phyloP scores from a whole-genome alignment of 1,140 invertebrate genomes.

The Microplitis mediator region DNA sequence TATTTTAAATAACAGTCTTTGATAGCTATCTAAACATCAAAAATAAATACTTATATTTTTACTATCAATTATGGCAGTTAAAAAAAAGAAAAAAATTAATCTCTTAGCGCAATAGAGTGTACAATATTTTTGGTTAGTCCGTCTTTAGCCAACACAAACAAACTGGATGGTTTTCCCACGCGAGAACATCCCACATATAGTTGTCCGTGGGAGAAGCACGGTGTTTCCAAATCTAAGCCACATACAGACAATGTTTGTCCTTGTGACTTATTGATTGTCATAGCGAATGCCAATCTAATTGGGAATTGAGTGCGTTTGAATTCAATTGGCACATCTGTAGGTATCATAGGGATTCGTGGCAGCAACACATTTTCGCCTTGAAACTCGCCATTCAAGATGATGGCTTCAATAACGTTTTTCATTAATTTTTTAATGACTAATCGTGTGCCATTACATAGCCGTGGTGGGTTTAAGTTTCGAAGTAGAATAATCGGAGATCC shows the following conservation, averaged over 20 bases:
- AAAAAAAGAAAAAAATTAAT: too few species aligned
- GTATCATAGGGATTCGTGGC: conserved; percentile 42
- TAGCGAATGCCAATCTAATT: conserved; percentile 58
- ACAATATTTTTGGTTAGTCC: not conserved
- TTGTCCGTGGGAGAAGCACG: conserved; percentile 42
- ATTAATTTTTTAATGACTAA: conserved; percentile 38
- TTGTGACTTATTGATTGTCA: conserved; percentile 65
- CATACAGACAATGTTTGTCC: conserved; percentile 52
- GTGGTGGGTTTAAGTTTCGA: conserved; percentile 36
- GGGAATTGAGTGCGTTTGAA: conserved; percentile 63
- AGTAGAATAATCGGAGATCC: conserved; percentile 51
- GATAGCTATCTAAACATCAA: too few species aligned
- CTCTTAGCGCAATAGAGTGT: not conserved
- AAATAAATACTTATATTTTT: too few species aligned
- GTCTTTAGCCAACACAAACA: not conserved
- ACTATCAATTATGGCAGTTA: too few species aligned
- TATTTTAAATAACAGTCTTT: too few species aligned
- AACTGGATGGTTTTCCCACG: not conserved
- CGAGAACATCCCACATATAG: too few species aligned
- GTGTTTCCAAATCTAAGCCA: conserved; percentile 48
- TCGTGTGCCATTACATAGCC: conserved; percentile 41
- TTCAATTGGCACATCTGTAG: conserved; percentile 40
- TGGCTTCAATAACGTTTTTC: conserved; percentile 41
- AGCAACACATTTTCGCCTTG: conserved; percentile 43
- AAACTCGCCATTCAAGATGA: conserved; percentile 36